phyloP scores from a whole-genome alignment of 2,113 vertebrate species.

The Menidia beryllina region DNA sequence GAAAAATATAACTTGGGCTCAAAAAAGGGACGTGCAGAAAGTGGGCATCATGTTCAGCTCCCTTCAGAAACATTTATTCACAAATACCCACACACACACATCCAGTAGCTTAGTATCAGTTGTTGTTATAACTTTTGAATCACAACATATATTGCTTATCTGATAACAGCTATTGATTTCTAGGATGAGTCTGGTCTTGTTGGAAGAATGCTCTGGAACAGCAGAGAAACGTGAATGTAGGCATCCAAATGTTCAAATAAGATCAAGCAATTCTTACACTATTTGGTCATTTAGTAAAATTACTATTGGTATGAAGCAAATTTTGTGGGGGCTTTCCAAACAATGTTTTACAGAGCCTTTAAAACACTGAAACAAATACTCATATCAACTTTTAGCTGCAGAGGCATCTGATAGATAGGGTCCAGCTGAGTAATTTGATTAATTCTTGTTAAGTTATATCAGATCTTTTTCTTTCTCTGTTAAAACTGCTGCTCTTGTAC shows the following conservation, averaged over 20 bases:
- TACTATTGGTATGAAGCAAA: background rate
- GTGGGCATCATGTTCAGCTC: too few relatives aligned
- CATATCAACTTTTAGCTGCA: slow-evolving; percentile 22
- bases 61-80: too few relatives aligned
- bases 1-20: too few relatives aligned
- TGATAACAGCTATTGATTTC: too few relatives aligned
- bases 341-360: background rate
- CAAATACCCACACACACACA: too few relatives aligned
- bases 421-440: slow-evolving; percentile 48
- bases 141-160: too few relatives aligned
- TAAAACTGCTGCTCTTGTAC: slow-evolving; percentile 3
- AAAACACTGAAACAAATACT: slow-evolving; percentile 40
- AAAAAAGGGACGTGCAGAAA: too few relatives aligned
- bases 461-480: background rate
- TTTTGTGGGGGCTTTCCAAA: slow-evolving; percentile 26
- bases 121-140: too few relatives aligned
- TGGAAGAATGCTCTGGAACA: background rate
- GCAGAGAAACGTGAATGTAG: too few relatives aligned
- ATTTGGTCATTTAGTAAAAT: background rate
- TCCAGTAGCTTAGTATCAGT: too few relatives aligned
- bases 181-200: too few relatives aligned
- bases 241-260: too few relatives aligned
- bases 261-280: background rate
- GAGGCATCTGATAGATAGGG: slow-evolving; percentile 31
- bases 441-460: slow-evolving; percentile 13